A percentile compares a stretch with the other conserved stretches of the same genome.
Evolutionary conservation across 1,140 invertebrate genomes (phyloP).

Genomic region (Meloidogyne hapla): DNA sequence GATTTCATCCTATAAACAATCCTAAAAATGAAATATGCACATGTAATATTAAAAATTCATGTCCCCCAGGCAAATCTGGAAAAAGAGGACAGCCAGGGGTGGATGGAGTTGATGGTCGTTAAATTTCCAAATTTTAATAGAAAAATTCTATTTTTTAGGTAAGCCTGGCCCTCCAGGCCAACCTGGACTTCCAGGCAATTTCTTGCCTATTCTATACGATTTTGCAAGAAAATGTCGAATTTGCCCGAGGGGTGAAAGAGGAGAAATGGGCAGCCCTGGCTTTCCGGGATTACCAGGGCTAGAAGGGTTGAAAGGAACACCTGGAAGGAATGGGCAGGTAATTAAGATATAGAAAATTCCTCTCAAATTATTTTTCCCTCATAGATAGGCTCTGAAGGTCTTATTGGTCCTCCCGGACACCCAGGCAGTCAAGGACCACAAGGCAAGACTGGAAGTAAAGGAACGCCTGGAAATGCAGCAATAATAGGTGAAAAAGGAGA

Average conservation of each 20-base stretch:
- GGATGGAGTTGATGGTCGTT: neutral
- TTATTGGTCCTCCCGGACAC: neutral
- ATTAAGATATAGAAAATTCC: neutral
- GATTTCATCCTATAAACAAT: neutral
- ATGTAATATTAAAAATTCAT: neutral
- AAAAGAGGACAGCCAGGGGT: neutral
- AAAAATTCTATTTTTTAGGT: neutral
- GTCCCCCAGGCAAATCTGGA: constrained; percentile 6
- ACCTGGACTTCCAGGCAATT: constrained; percentile 10
- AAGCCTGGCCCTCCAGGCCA: neutral
- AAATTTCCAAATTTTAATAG: neutral
- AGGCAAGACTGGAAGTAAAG: constrained; percentile 5
- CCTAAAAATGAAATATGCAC: neutral
- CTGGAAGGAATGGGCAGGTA: constrained; percentile 5
- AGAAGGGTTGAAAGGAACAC: neutral
- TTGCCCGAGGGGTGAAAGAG: constrained; percentile 17
- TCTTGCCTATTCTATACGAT: neutral
- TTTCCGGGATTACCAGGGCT: neutral
- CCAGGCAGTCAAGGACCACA: neutral
- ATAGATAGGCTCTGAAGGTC: neutral
- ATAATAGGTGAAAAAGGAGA: constrained; percentile 10
- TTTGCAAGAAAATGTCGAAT: constrained; percentile 7
- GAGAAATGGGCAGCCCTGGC: neutral
- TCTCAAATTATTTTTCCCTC: neutral
- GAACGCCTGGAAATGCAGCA: constrained; percentile 10